Conservation (phyloP, 2,797 vertebrate species). For the Zalophus californianus region DNA sequence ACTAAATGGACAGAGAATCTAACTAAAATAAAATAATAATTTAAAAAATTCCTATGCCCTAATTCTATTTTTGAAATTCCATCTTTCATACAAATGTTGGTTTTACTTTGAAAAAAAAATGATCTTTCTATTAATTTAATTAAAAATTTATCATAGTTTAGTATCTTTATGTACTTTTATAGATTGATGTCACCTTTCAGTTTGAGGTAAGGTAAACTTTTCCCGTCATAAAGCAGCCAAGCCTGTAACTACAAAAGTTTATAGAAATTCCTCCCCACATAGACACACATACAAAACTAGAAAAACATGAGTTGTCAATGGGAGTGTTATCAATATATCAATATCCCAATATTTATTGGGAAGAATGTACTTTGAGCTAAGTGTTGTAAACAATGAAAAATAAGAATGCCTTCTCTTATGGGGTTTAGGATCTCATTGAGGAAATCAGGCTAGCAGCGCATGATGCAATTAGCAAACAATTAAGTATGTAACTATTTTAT, state of each 20-base stretch:
- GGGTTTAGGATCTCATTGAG: not conserved
- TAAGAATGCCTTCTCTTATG: not conserved
- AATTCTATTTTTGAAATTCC: not conserved
- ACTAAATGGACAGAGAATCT: not conserved
- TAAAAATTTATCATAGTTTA: not conserved
- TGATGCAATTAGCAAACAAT: constrained; percentile 55
- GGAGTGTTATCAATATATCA: not conserved
- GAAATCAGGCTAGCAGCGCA: not conserved
- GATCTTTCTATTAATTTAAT: not conserved
- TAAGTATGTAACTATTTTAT: not conserved
- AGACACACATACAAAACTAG: not conserved
- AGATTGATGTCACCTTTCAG: not conserved
- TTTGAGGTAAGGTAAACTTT: not conserved
- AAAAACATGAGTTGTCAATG: not conserved
- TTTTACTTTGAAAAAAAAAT: not conserved
- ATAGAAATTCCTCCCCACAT: not conserved
- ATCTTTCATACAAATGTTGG: not conserved
- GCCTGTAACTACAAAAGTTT: not conserved
- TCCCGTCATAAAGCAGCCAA: not conserved
- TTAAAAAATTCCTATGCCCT: not conserved
- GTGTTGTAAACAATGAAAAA: not conserved
- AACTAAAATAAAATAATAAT: not conserved
- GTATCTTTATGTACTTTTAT: not conserved
- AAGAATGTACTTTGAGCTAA: not conserved
- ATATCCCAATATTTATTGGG: not conserved